A percentile compares a stretch with the other conserved stretches of the same genome.
Evolutionary conservation across 1,140 invertebrate genomes (phyloP).

Genomic region (Venturia canescens): DNA sequence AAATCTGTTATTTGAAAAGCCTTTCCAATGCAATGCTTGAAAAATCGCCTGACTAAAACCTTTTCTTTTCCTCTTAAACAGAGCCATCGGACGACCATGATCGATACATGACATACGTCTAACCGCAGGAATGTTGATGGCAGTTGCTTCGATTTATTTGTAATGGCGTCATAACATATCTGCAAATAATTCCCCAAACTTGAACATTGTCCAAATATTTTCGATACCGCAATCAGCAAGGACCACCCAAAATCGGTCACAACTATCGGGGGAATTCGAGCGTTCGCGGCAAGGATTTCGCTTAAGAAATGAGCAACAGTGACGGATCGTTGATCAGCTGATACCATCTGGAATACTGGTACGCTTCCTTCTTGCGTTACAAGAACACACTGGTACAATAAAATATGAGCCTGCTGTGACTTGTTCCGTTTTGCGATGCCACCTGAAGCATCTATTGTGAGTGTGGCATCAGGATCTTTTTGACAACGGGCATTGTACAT

Average conservation of each 20-base stretch:
- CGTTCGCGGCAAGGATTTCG: background rate
- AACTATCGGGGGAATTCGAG: slow-evolving; percentile 22
- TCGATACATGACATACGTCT: slow-evolving; percentile 33
- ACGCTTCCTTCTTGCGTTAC: slow-evolving; percentile 37
- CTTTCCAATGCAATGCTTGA: slow-evolving; percentile 28
- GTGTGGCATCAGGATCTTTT: slow-evolving; percentile 27
- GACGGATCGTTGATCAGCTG: slow-evolving; percentile 30
- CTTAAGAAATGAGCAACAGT: slow-evolving; percentile 24
- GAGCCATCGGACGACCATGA: slow-evolving; percentile 27
- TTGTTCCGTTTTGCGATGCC: slow-evolving; percentile 9
- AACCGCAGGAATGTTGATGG: slow-evolving; percentile 32
- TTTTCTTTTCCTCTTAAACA: slow-evolving; percentile 13
- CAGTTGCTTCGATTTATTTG: background rate
- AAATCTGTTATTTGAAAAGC: slow-evolving; percentile 27
- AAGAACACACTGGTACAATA: slow-evolving; percentile 43
- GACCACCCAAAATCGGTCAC: slow-evolving; percentile 43
- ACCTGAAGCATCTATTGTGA: slow-evolving; percentile 38
- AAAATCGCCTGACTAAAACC: slow-evolving; percentile 14
- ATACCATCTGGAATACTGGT: slow-evolving; percentile 41
- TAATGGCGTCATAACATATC: background rate
- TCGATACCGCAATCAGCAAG: slow-evolving; percentile 12
- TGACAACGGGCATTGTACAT: slow-evolving; percentile 37
- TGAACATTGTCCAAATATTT: slow-evolving; percentile 35
- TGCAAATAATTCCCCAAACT: slow-evolving; percentile 31
- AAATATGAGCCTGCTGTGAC: slow-evolving; percentile 20